Evolutionary conservation across 2,797 vertebrate species (phyloP), one percentile per base, ranked within the genome.

Genomic region (Clarias pachynema): DNA sequence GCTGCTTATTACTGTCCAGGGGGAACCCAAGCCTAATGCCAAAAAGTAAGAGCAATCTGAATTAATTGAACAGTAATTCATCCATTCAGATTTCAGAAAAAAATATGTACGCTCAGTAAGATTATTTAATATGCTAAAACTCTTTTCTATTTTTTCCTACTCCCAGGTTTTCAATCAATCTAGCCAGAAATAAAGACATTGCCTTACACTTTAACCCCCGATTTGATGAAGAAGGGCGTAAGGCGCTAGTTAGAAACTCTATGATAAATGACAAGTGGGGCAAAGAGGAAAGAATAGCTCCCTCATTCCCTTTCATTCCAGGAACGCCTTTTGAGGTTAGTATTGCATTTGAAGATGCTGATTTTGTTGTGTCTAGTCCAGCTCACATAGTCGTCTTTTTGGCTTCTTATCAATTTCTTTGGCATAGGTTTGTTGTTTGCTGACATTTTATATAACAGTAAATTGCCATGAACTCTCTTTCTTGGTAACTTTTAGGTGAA

Each of bases 311-410:
- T 65, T 92, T 93, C 57, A 24, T 8, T 49, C 56, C 3, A 12
- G 92, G 91, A 31, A 63, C 89, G 78, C 57, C 85, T 22, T 93
- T 93, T 86, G 89, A 93, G 91, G 92, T 92, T 69, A 90, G 88
- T 69, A 49, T 69, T 29, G 18, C 62, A 57, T 16, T 40, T 85
- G 29, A 20, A 86, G 26, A 56, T 81, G 24, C 31, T 56, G 65
- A 60, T 57, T 68, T 49, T 22, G 62, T 40, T 40, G n/a, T 34
- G 75, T 62, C 40, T 24, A n/a, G 57, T n/a, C 10, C 22, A 62
- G 3, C 22, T 62, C 12, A 37, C 20, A 40, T 8, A n/a, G 5
- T 12, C n/a, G 31, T 9, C 75, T 37, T 24, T 60, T 60, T 37
- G 31, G 31, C 31, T 60, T 59, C 4, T 62, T 34, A 15, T 37